Base-by-base conservation (phyloP, 2,113 vertebrate genomes). In the Progne subis region DNA sequence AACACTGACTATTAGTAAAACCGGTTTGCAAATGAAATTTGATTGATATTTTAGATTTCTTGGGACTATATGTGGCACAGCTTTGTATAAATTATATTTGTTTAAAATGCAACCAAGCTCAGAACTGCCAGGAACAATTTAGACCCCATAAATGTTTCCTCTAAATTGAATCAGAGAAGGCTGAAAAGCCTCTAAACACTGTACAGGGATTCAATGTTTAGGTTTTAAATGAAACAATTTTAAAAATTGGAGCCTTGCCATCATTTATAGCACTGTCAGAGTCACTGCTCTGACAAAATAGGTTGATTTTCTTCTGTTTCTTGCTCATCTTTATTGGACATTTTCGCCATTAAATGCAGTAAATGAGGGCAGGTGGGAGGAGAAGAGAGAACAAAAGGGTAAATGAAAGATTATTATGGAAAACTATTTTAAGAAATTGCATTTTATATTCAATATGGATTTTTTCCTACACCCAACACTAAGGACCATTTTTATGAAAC, bases 201-300 rank as follows among this genome's bases (percentile, higher is more conserved):
- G 74, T 87, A 81, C 69, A 87, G 88, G 93, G 95, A 97, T 83
- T 81, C 83, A 96, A 41, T 95, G 86, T 91, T 96, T 97, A 82
- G 65, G 81, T 97, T 98, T 96, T 95, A 96, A 97, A 96, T 97
- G 82, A 97, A 96, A 94, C 56, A 82, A 76, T 96, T 97, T 94
- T 15, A 72, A 96, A 97, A 95, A 70, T 24, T 96, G 86, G 91
- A 98, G 43, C 31, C 34, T 44, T 74, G 44, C 56, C 92, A 94
- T 93, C 49, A 71, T 94, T 95, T 97, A 81, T 32, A 95, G 52
- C 19, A 39, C 26, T 86, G 59, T 92, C 39, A 87, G 80, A 61
- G 56, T 79, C 77, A 69, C 29, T 47, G n/a, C 75, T 81, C 53
- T 1, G 1, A 12, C 37, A 43, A 37, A 94, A 72, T 72, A 67